These are phyloP conservation scores for Gouania willdenowi DNA, from an alignment of 2,797 vertebrate species.

Conservation along the genomic window DNA sequence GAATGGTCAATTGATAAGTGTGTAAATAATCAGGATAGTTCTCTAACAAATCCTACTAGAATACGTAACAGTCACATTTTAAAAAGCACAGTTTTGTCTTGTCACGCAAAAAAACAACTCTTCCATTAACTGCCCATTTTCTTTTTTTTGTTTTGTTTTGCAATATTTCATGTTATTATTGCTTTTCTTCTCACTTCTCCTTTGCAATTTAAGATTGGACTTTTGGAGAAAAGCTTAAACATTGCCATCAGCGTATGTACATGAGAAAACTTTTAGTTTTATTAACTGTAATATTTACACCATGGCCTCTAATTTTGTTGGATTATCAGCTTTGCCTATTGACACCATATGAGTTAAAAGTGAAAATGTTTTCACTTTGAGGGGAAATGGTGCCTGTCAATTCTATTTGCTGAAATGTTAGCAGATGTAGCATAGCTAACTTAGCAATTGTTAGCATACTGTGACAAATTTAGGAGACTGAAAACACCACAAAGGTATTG, in stretches of 20 bases:
- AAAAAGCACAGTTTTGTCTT: slow-evolving; percentile 60
- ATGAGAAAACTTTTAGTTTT: slow-evolving; percentile 20
- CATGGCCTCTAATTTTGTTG: slow-evolving; percentile 9
- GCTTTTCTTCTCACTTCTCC: slow-evolving; percentile 41
- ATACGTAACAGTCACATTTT: too few relatives aligned
- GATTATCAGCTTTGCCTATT: too few relatives aligned
- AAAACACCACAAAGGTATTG: too few relatives aligned
- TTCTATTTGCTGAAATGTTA: too few relatives aligned
- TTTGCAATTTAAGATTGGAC: slow-evolving; percentile 27
- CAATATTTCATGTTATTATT: slow-evolving; percentile 50
- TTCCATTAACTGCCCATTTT: slow-evolving; percentile 17
- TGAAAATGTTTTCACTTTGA: too few relatives aligned
- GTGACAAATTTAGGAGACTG: too few relatives aligned
- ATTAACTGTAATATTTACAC: slow-evolving; percentile 40
- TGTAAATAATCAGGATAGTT: slow-evolving; percentile 14
- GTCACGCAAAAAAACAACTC: slow-evolving; percentile 27
- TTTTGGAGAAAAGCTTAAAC: slow-evolving; percentile 26
- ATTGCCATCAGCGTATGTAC: slow-evolving; percentile 34
- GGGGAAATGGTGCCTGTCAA: too few relatives aligned
- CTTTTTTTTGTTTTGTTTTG: slow-evolving; percentile 49
- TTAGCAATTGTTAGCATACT: too few relatives aligned
- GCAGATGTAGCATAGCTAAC: too few relatives aligned
- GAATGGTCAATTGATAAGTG: background rate
- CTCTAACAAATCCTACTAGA: slow-evolving; percentile 56
- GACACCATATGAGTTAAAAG: too few relatives aligned